Evolutionary conservation across 92 coral and sea anemone genomes (phyloP), one percentile per base, ranked within the genome.

Genomic region (Montipora capitata): DNA sequence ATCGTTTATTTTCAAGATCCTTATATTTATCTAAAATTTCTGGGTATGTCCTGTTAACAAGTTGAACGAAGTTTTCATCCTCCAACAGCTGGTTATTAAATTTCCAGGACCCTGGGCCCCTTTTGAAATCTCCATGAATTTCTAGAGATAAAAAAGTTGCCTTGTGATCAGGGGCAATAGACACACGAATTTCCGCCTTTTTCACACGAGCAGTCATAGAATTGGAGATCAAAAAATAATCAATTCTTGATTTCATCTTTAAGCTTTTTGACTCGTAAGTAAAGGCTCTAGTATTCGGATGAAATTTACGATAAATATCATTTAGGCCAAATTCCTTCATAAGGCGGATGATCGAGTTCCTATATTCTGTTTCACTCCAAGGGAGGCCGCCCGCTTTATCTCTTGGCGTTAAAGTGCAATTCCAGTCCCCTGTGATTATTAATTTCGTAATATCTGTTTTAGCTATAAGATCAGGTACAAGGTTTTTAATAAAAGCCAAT

Each of bases 61-160:
- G 74, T 69, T 40, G 52, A 2, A 40, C 14, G 18, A 8, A 69
- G 3, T 40, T 41, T 10, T 69, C 17, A 41, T 69, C 52, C 35
- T 69, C 74, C 10, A 69, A 12, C n/a, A 69, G 74, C 17, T 40
- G 16, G 16, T 74, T 52, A 16, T 35, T 74, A 48, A 74, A 45
- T 8, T 74, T 74, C 74, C 74, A 69, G n/a, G 74, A 39, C 4
- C 74, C 74, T 11, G 74, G 45, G 15, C 74, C 74, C 27, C 42
- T 15, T 17, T 68, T 68, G 39, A 68, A 40, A 6, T 68, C 73
- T 15, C 70, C 39, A 1, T 64, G 20, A 15, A 64, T 15, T 27
- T 27, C 72, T 13, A 67, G 40, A 67, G 42, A 20, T 40, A 40
- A 40, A 67, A 67, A 67, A 20, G 17, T 67, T n/a, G n/a, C n/a